phyloP scores from a whole-genome alignment of 2,113 vertebrate genomes.

The Machaerirhynchus nigripectus region DNA sequence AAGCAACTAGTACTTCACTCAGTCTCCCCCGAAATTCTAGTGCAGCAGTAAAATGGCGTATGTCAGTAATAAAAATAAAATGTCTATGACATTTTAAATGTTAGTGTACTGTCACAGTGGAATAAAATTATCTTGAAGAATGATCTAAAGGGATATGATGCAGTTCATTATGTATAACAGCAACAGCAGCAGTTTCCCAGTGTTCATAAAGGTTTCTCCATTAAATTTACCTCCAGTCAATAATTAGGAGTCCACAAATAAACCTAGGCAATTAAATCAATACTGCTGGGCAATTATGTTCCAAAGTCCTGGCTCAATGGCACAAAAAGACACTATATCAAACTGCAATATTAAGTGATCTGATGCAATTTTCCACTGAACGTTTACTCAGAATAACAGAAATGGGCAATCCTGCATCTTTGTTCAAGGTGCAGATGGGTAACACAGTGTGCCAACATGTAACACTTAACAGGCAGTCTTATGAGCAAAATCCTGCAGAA shows the following conservation, averaged over 20 bases:
- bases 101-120: slow-evolving; percentile 81
- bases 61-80: slow-evolving; percentile 80
- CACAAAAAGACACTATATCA: slow-evolving; percentile 91
- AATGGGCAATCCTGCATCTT: background rate
- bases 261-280: slow-evolving; percentile 99
- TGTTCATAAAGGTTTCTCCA: slow-evolving; percentile 95
- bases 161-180: slow-evolving; percentile 90
- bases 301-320: slow-evolving; percentile 83
- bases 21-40: slow-evolving; percentile 59
- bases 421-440: background rate
- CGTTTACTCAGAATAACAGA: slow-evolving; percentile 47
- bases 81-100: slow-evolving; percentile 80
- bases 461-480: background rate
- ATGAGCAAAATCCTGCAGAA: background rate
- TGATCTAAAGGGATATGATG: slow-evolving; percentile 85
- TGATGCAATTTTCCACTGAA: slow-evolving; percentile 64
- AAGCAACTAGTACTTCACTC: slow-evolving; percentile 67
- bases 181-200: slow-evolving; percentile 88
- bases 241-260: slow-evolving; percentile 99
- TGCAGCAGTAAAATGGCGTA: slow-evolving; percentile 71
- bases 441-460: background rate
- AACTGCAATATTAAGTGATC: slow-evolving; percentile 82
- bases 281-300: slow-evolving; percentile 86
- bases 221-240: slow-evolving; percentile 99
- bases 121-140: slow-evolving; percentile 95